These are phyloP conservation scores for Periphyllus acericola DNA, from an alignment of 2,888 invertebrate species.

Conservation along the genomic window DNA sequence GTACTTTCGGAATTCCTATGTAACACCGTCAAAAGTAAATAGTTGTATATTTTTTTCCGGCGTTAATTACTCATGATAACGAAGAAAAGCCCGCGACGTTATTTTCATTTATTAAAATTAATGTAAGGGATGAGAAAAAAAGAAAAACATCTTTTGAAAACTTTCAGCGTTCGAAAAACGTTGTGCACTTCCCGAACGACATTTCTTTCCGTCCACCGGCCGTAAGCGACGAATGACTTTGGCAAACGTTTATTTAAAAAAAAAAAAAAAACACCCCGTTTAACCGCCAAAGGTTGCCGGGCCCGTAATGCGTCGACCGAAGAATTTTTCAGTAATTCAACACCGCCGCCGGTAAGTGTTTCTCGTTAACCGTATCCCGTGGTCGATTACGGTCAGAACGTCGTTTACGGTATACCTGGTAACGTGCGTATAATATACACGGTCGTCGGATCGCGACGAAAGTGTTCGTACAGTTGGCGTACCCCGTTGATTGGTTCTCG, in stretches of 20 bases:
- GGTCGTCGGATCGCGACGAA: background rate
- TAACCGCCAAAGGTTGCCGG: background rate
- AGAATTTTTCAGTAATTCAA: constrained; percentile 10
- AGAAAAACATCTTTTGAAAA: background rate
- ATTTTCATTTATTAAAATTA: background rate
- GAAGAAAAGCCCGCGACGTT: background rate
- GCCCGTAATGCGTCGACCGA: constrained; percentile 1
- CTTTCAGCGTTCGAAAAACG: background rate
- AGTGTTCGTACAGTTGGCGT: background rate
- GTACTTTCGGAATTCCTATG: background rate
- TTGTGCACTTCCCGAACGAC: background rate
- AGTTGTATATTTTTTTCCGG: background rate
- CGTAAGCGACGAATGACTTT: background rate
- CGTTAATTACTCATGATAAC: background rate
- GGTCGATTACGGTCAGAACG: constrained; percentile 8
- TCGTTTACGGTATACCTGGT: background rate
- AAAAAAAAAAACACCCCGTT: background rate
- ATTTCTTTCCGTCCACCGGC: background rate
- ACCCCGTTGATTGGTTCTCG: background rate
- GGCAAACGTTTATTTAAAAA: background rate
- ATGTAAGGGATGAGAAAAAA: background rate
- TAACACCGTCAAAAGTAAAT: background rate
- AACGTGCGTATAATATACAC: no score
- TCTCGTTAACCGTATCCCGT: constrained; percentile 11
- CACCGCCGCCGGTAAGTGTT: background rate